phyloP scores from a whole-genome alignment of 2,113 vertebrate species.

The Rostratula benghalensis region DNA sequence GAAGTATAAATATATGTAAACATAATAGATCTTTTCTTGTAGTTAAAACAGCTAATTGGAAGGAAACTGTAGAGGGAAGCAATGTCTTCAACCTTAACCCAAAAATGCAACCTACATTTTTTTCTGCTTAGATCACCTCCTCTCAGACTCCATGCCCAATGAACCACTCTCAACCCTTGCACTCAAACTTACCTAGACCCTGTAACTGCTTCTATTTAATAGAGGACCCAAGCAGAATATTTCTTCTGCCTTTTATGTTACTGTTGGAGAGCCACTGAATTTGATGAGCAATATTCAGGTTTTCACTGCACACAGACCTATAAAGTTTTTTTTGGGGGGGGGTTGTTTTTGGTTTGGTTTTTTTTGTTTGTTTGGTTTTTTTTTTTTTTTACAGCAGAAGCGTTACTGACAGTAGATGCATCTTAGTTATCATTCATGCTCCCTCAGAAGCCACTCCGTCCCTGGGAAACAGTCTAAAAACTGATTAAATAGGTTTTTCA shows the following conservation, averaged over 20 bases:
- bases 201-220: not conserved
- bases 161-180: not conserved
- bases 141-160: not conserved
- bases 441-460: not conserved
- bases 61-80: not conserved
- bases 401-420: accelerated
- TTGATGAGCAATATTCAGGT: not conserved
- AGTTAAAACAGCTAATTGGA: not conserved
- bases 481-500: not conserved
- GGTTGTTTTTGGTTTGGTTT: no score
- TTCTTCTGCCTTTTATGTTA: not conserved
- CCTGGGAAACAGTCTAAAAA: not conserved
- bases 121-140: conserved; percentile 32
- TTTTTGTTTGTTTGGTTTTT: no score
- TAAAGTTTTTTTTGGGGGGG: no score
- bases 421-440: not conserved
- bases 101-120: conserved; percentile 3
- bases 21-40: not conserved
- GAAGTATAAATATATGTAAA: not conserved
- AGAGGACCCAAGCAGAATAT: not conserved
- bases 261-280: not conserved
- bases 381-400: not conserved
- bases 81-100: not conserved
- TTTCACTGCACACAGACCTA: not conserved
- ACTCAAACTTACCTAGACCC: not conserved